Evolutionary conservation across 2,888 invertebrate species (phyloP).

Genomic region (Aproaerema taeniolella): DNA sequence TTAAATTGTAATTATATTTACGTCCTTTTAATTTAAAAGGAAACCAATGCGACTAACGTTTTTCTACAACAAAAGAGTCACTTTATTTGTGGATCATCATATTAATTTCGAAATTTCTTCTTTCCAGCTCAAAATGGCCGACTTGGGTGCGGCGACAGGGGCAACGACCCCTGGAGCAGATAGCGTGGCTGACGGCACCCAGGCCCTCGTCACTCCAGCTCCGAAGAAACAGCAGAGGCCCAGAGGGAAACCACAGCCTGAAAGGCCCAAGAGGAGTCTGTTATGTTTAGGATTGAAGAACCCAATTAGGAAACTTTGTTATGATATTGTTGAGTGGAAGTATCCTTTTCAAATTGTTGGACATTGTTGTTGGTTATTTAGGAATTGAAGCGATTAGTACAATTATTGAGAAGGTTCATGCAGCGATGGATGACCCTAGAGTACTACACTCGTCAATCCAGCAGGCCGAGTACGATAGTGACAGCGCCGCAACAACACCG

Average conservation of each 20-base stretch:
- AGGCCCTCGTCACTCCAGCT: slow-evolving; percentile 53
- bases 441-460: no score
- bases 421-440: no score
- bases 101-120: no score
- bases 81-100: no score
- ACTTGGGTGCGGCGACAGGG: slow-evolving; percentile 44
- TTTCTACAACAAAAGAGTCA: no score
- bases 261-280: slow-evolving; percentile 93
- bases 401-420: no score
- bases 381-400: not conserved
- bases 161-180: slow-evolving; percentile 53
- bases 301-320: slow-evolving; percentile 96
- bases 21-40: no score
- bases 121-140: slow-evolving; percentile 58
- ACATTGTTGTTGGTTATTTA: not conserved
- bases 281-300: slow-evolving; percentile 95
- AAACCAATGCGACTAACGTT: not conserved
- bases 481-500: no score
- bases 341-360: slow-evolving; percentile 86
- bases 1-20: no score
- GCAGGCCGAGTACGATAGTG: no score
- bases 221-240: slow-evolving; percentile 79
- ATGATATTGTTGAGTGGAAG: slow-evolving; percentile 99
- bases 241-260: slow-evolving; percentile 89
- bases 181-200: slow-evolving; percentile 41